phyloP scores from a whole-genome alignment of 2,113 vertebrate genomes.

The Charina bottae region DNA sequence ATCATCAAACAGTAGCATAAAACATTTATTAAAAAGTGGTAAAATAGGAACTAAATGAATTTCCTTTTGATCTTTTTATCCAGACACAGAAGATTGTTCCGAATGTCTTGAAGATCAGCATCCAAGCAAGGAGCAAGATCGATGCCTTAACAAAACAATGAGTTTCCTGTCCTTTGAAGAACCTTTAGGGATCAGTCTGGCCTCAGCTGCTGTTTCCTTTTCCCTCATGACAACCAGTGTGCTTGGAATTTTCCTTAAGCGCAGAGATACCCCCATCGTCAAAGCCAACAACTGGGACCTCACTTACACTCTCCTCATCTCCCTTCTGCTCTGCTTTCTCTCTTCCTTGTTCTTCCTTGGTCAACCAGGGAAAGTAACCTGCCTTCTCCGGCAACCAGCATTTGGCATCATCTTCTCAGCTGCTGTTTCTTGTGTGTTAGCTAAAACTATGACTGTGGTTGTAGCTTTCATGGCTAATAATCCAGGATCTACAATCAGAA shows the following conservation, averaged over 20 bases:
- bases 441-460: neutral
- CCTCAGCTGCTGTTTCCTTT: neutral
- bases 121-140: neutral
- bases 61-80: neutral
- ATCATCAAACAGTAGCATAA: neutral
- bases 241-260: neutral
- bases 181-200: neutral
- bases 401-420: neutral
- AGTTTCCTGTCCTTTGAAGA: neutral
- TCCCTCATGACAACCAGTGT: neutral
- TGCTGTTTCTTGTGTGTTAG: neutral
- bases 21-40: neutral
- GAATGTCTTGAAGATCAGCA: neutral
- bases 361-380: neutral
- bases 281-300: neutral
- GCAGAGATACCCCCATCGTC: neutral
- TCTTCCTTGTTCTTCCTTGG: neutral
- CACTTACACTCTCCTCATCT: neutral
- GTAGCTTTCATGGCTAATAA: neutral
- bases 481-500: neutral
- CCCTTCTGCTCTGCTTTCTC: neutral
- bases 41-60: neutral
- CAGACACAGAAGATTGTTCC: neutral
- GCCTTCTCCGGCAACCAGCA: neutral
- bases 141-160: neutral